Conservation (phyloP, 2,113 vertebrate genomes). For the Melanerpes formicivorus region DNA sequence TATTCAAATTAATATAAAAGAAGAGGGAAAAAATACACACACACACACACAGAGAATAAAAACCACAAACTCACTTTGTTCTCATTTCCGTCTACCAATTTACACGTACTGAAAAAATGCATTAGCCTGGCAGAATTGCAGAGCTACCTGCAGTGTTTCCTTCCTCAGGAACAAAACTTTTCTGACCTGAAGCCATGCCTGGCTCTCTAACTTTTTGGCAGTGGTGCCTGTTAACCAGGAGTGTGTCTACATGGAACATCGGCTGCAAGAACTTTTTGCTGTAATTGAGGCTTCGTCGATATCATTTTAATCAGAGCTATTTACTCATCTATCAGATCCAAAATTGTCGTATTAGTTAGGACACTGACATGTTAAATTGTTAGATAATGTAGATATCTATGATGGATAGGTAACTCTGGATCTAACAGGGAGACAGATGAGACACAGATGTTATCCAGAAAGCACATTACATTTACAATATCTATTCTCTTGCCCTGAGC, state of each 20-base stretch:
- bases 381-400: not conserved
- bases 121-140: not conserved
- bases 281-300: not conserved
- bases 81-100: not conserved
- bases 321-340: not conserved
- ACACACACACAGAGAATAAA: not conserved
- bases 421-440: not conserved
- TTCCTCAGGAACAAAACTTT: not conserved
- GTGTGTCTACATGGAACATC: not conserved
- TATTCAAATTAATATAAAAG: not conserved
- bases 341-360: not conserved
- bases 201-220: not conserved
- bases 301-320: not conserved
- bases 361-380: not conserved
- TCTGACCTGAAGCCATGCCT: not conserved
- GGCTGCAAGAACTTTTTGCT: not conserved
- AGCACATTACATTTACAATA: not conserved
- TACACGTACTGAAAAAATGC: not conserved
- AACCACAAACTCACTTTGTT: not conserved
- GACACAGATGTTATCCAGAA: not conserved
- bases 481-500: not conserved
- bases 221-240: not conserved
- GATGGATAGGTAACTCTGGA: not conserved
- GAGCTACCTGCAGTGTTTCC: not conserved
- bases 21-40: not conserved